These are phyloP conservation scores for Hyaena hyaena DNA, from an alignment of 2,113 vertebrate species.

Conservation along the genomic window DNA sequence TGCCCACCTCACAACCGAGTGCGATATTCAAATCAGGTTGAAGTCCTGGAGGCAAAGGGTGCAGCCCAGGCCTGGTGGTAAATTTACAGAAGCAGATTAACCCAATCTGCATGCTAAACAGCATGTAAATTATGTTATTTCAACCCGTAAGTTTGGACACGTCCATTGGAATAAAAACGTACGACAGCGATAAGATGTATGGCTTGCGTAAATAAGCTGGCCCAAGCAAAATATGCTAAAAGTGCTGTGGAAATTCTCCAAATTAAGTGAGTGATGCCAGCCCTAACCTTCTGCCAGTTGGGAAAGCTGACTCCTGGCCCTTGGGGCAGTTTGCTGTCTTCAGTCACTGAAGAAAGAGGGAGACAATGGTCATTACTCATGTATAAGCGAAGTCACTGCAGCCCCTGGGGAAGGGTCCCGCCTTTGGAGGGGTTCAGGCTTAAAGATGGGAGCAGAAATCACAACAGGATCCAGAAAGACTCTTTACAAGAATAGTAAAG, in stretches of 20 bases:
- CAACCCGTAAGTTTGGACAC: conserved; percentile 74
- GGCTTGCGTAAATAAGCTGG: conserved; percentile 69
- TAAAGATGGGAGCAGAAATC: not conserved
- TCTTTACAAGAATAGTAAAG: not conserved
- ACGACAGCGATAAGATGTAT: conserved; percentile 70
- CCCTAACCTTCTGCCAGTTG: not conserved
- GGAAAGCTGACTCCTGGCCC: not conserved
- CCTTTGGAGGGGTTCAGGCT: not conserved
- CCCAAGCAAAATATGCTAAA: conserved; percentile 71
- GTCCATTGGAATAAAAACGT: conserved; percentile 75
- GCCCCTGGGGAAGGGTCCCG: not conserved
- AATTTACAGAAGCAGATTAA: conserved; percentile 75
- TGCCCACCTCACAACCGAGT: not conserved
- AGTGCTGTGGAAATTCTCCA: conserved; percentile 59
- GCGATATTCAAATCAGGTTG: conserved; percentile 58
- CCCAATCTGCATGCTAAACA: conserved; percentile 78
- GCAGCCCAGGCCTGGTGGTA: conserved; percentile 43
- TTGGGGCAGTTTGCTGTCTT: not conserved
- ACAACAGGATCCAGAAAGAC: not conserved
- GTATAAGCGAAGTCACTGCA: not conserved
- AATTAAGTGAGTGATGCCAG: not conserved
- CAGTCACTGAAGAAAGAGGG: too few relatives aligned
- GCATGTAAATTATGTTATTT: conserved; percentile 78
- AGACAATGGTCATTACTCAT: not conserved
- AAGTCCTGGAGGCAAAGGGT: conserved; percentile 30